Evolutionary conservation across 2,113 vertebrate genomes (phyloP).

Genomic region (Myrmecophaga tridactyla): DNA sequence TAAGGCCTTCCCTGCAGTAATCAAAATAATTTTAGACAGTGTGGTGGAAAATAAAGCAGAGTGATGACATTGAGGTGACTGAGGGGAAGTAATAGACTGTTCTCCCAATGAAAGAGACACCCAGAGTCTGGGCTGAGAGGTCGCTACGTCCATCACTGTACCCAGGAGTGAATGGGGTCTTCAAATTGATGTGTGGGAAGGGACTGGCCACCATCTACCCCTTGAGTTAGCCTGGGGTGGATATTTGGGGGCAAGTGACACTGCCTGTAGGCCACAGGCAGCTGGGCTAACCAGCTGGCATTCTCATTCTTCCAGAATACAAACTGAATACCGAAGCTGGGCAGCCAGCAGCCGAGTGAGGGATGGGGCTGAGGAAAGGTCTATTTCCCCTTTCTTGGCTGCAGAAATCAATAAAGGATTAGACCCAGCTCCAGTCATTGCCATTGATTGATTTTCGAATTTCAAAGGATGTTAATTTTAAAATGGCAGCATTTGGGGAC

Average conservation of each 20-base stretch:
- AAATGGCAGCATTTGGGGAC: constrained; percentile 33
- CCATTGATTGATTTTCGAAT: constrained; percentile 67
- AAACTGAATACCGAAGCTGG: background rate
- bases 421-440: constrained; percentile 3
- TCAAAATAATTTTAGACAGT: background rate
- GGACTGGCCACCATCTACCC: accelerated
- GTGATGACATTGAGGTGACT: background rate
- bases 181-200: background rate
- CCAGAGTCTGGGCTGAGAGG: accelerated
- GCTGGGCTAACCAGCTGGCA: background rate
- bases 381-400: background rate
- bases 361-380: background rate
- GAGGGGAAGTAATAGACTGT: accelerated
- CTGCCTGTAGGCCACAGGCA: background rate
- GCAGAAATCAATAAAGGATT: constrained; percentile 62
- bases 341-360: background rate
- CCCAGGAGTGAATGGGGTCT: background rate
- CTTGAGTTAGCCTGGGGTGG: background rate
- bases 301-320: background rate
- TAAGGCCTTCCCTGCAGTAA: accelerated
- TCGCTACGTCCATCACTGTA: background rate
- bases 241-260: accelerated
- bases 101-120: too few species aligned
- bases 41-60: background rate
- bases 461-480: constrained; percentile 64